These are phyloP conservation scores for Spea hammondii DNA, from an alignment of 2,797 vertebrate genomes.

Conservation along the genomic window DNA sequence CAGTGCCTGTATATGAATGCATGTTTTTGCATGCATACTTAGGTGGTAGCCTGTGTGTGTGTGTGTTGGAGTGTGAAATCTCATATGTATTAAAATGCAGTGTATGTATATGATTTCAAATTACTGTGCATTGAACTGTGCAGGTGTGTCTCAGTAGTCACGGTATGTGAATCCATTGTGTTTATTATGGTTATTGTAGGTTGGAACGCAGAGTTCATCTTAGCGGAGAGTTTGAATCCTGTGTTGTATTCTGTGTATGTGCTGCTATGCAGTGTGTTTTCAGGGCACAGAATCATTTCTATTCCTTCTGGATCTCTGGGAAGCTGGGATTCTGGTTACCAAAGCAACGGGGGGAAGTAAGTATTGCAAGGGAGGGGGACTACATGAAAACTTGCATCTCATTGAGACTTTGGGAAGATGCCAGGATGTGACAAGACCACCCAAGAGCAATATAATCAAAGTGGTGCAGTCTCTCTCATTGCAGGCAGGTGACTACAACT, in stretches of 20 bases:
- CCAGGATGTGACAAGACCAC: constrained; percentile 44
- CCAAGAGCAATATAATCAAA: constrained; percentile 26
- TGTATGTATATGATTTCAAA: constrained; percentile 16
- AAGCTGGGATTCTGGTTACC: constrained; percentile 50
- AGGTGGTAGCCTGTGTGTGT: too few relatives aligned
- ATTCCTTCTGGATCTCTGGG: constrained; percentile 49
- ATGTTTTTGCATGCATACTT: too few relatives aligned
- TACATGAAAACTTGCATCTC: constrained; percentile 22
- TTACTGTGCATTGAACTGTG: background rate
- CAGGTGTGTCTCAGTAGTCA: background rate
- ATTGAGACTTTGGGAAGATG: constrained; percentile 39
- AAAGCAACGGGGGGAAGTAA: constrained; percentile 45
- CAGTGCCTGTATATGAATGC: constrained; percentile 21
- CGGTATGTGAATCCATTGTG: background rate
- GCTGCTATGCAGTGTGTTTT: constrained; percentile 43
- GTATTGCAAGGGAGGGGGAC: constrained; percentile 16
- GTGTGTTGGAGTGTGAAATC: background rate
- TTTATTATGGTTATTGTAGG: background rate
- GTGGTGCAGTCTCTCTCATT: constrained; percentile 20
- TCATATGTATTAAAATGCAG: background rate
- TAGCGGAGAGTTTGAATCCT: background rate
- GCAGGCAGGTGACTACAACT: background rate
- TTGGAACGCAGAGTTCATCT: background rate
- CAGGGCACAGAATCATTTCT: constrained; percentile 47
- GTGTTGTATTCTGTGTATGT: constrained; percentile 13